phyloP scores from a whole-genome alignment of 1,140 invertebrate genomes.

The Meloidogyne chitwoodi region DNA sequence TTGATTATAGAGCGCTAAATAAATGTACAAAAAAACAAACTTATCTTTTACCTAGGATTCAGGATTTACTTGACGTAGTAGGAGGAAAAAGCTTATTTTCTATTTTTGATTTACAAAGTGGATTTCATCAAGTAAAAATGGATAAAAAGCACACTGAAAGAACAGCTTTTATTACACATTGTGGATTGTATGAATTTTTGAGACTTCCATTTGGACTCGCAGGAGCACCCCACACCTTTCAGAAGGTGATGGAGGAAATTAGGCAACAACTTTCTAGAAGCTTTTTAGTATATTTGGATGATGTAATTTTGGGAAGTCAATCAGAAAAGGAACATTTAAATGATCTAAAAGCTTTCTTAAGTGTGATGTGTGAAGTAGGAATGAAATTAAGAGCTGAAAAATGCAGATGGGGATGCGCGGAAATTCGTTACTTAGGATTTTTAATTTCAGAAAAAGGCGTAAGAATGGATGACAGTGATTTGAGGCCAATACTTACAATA shows the following conservation, averaged over 20 bases:
- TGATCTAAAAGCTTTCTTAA: slow-evolving; percentile 13
- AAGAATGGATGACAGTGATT: slow-evolving; percentile 7
- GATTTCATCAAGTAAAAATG: slow-evolving; percentile 19
- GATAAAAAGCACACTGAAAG: slow-evolving; percentile 8
- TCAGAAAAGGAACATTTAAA: slow-evolving; percentile 13
- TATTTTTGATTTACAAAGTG: slow-evolving; percentile 1
- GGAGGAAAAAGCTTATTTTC: slow-evolving; percentile 9
- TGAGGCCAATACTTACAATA: slow-evolving; percentile 10
- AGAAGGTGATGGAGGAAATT: slow-evolving; percentile 19
- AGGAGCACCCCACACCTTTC: slow-evolving; percentile 17
- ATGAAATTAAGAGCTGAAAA: slow-evolving; percentile 22
- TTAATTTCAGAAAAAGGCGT: slow-evolving; percentile 16
- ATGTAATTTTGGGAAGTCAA: slow-evolving; percentile 10
- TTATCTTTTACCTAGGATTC: slow-evolving; percentile 14
- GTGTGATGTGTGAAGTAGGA: neutral
- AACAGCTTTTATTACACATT: slow-evolving; percentile 12
- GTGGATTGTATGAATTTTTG: slow-evolving; percentile 11
- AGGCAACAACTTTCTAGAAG: neutral
- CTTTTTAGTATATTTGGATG: slow-evolving; percentile 33
- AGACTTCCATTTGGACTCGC: slow-evolving; percentile 14
- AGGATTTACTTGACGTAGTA: slow-evolving; percentile 8
- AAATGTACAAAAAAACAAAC: slow-evolving; percentile 13
- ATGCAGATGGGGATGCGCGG: neutral
- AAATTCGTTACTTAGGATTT: slow-evolving; percentile 25
- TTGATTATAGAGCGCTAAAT: slow-evolving; percentile 24